phyloP scores from a whole-genome alignment of 2,888 invertebrate species.

The Heliconius sara region DNA sequence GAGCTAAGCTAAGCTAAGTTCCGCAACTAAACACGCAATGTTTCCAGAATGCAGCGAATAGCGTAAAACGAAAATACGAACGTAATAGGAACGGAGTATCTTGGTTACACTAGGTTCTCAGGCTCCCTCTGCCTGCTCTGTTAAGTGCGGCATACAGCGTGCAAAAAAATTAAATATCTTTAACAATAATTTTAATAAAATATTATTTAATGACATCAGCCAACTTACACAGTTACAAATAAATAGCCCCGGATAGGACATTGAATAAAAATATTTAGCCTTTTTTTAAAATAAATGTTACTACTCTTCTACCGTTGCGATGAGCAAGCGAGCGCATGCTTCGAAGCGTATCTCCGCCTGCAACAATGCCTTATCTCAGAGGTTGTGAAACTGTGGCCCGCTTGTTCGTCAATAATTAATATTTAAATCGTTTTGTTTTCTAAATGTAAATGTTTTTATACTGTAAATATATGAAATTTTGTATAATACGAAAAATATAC shows the following conservation, averaged over 20 bases:
- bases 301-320: constrained; percentile 41
- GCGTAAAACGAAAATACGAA: too few species aligned
- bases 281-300: constrained; percentile 37
- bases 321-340: constrained; percentile 43
- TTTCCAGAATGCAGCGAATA: too few species aligned
- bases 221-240: not conserved
- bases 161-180: not conserved
- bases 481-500: not conserved
- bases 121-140: too few species aligned
- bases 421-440: not conserved
- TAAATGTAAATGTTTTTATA: not conserved
- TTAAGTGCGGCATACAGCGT: not conserved
- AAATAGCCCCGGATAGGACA: constrained; percentile 24
- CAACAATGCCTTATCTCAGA: constrained; percentile 74
- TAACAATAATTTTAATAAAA: not conserved
- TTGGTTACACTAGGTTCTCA: too few species aligned
- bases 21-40: too few species aligned
- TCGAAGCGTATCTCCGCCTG: constrained; percentile 72
- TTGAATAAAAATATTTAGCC: constrained; percentile 39
- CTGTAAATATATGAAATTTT: not conserved
- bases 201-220: not conserved
- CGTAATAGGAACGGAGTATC: too few species aligned
- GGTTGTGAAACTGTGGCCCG: constrained; percentile 16
- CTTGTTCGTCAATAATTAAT: not conserved
- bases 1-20: too few species aligned